Base-by-base conservation (phyloP, 2,113 vertebrate species). In the Microtus pennsylvanicus region DNA sequence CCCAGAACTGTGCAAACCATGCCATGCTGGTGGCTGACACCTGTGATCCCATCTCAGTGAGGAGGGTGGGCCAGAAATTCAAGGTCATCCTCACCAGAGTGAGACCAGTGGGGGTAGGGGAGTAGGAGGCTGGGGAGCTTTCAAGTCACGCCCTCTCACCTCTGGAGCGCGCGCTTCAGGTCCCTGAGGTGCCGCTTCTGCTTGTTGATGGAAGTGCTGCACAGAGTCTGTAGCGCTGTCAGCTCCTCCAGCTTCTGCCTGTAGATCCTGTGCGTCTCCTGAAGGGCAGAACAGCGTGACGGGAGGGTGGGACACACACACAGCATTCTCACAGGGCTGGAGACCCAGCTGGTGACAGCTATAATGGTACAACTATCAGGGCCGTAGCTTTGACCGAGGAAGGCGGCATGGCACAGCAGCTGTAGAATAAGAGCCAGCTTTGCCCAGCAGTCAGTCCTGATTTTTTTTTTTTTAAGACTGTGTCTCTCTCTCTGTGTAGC, bases 201-300 rank as follows among this genome's bases (percentile, higher is more conserved):
- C 96, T 99, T 99, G 90, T 98, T 98, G 97, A 99, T 99, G 92
- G 99, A 99, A 45, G 97, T 97, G 98, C 99, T 99, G 96, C 99
- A 99, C 13, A 98, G 97, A 0, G 98, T 96, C 98, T 99, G 99
- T 72, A 99, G 98, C 21, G 97, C 98, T 0, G 98, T 99, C 93
- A 99, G 99, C 96, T 99, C 99, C 95, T 99, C 99, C 14, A 99
- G 98, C 96, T 99, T 99, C 95, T 99, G 99, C 95, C 98, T 98
- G 98, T 99, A 99, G 63, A 99, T 96, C 98, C 99, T 99, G 98
- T 99, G 99, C 0, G 99, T 99, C 98, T 99, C 99, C 99, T 99
- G 90, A 14, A 75, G 76, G 89, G 81, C 1, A n/a, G 90, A n/a
- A 67, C 22, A 55, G 45, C 21, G 58, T 21, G 58, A 21, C 17